Conservation (phyloP, 2,888 invertebrate genomes). For the Andrena chrysosceles region DNA sequence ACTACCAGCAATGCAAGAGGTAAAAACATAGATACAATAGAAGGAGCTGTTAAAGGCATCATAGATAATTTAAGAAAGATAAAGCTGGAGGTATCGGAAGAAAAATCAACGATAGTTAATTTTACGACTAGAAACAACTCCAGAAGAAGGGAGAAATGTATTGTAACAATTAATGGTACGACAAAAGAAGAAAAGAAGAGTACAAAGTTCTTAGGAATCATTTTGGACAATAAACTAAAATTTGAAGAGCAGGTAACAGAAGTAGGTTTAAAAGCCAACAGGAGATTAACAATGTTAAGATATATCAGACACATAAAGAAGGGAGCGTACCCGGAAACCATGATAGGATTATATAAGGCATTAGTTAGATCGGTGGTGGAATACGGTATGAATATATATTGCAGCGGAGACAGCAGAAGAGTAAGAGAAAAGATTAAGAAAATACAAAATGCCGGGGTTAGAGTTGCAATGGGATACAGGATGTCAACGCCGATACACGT, state of each 20-base stretch:
- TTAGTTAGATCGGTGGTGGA: not conserved
- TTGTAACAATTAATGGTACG: not conserved
- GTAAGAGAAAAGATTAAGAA: not conserved
- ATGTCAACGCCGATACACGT: slow-evolving; percentile 3
- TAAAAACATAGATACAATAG: not conserved
- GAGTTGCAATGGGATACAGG: slow-evolving; percentile 5
- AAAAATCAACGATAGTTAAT: not conserved
- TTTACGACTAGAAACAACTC: not conserved
- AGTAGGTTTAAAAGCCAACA: not conserved
- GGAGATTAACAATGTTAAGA: not conserved
- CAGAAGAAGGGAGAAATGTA: not conserved
- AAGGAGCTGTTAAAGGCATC: too few relatives aligned
- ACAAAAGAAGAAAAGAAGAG: not conserved
- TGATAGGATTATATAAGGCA: not conserved
- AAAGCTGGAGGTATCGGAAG: not conserved
- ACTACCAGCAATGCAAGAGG: not conserved
- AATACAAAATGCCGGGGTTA: not conserved
- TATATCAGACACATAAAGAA: not conserved
- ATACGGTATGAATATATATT: not conserved
- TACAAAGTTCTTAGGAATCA: not conserved
- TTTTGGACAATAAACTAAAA: not conserved
- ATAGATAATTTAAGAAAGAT: not conserved
- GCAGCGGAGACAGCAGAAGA: not conserved
- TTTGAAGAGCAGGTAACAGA: not conserved
- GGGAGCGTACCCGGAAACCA: not conserved